phyloP scores from a whole-genome alignment of 1,140 invertebrate genomes.

The Drosophila sulfurigaster region DNA sequence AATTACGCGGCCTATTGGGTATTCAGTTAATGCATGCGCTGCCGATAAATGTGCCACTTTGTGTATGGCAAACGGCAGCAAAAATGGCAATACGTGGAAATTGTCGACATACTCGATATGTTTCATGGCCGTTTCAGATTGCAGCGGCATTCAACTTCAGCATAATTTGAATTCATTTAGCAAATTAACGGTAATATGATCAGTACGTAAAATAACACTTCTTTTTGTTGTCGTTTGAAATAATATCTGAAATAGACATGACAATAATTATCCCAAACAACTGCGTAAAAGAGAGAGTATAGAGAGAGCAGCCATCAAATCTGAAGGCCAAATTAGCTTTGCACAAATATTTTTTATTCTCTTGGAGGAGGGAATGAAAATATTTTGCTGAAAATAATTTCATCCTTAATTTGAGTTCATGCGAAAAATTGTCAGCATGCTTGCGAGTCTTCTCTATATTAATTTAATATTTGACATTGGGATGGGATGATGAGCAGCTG shows the following conservation, averaged over 20 bases:
- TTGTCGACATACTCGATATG: not conserved
- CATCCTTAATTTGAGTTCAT: constrained; percentile 22
- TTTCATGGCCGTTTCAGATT: not conserved
- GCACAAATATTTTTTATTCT: not conserved
- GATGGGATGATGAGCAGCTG: constrained; percentile 18
- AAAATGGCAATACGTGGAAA: not conserved
- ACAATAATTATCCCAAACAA: not conserved
- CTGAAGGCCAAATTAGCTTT: not conserved
- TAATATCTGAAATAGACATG: not conserved
- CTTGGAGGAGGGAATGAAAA: not conserved
- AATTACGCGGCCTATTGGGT: constrained; percentile 56
- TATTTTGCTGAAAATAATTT: not conserved
- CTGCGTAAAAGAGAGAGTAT: not conserved
- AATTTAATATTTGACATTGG: constrained; percentile 33
- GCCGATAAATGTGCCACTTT: constrained; percentile 18
- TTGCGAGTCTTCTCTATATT: constrained; percentile 7
- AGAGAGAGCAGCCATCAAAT: not conserved
- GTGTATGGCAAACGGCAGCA: not conserved
- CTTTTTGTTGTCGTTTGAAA: not conserved
- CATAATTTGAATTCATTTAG: constrained; percentile 7
- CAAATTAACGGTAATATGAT: not conserved
- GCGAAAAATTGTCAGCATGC: constrained; percentile 24
- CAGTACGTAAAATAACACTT: not conserved
- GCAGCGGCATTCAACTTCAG: not conserved
- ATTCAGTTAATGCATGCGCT: constrained; percentile 50